Evolutionary conservation across 2,113 vertebrate genomes (phyloP), one percentile per base, ranked within the genome.

Genomic region (Euleptes europaea): DNA sequence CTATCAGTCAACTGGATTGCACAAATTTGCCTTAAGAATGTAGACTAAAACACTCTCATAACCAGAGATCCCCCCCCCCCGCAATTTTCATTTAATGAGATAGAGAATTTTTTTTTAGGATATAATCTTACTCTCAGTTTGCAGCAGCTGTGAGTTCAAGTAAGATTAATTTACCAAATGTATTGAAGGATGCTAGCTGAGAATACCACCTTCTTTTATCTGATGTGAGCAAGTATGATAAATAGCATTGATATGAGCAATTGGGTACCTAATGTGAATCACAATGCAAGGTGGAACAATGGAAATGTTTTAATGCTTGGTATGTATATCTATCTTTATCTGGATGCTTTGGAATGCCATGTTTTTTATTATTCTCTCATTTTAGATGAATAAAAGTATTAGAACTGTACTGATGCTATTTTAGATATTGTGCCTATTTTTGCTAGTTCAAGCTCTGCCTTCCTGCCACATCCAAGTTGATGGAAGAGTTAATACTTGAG

Each of bases 381-480:
- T 42, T n/a, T 49, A 80, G 0, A 3, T 78, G 42, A 0, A 0
- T 19, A 80, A 67, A 33, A 88, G 74, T 81, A 84, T 78, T 57
- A 21, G 33, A 23, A 31, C 0, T 0, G 70, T 67, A 9, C 76
- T 77, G 74, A 51, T 42, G 4, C 75, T 87, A 66, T 79, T 0
- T 0, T 78, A 23, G 79, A 60, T 33, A 51, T 21, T 77, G 76
- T 1, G 1, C 10, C 73, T 80, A 7, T 80, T 65, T 42, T 35
- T 70, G 19, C n/a, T 84, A 40, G 82, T 28, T 19, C 28, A 35
- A 23, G 10, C 57, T 84, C 82, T 19, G 82, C 1, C 26, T 49
- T 6, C 1, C 23, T 80, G 2, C 78, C 42, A 17, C 6, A 35
- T 28, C 26, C 8, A 63, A 17, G 47, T 40, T 70, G 82, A 33